Base-by-base conservation (phyloP, 2,888 invertebrate species). In the Lasiommata megera region DNA sequence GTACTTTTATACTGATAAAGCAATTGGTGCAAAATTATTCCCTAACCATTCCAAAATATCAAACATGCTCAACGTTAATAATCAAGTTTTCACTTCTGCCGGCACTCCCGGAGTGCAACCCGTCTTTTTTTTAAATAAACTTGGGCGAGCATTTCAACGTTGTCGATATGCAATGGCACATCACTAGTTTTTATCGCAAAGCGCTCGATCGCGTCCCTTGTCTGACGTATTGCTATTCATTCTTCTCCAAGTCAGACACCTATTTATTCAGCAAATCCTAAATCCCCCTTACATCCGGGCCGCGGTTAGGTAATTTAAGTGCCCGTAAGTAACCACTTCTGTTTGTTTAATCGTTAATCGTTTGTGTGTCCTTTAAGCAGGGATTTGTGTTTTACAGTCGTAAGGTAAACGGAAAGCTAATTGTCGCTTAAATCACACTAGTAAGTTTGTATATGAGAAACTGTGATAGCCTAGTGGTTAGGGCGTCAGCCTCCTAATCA, bases 171-270 rank as follows among this genome's bases (percentile, higher is more conserved):
- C 23, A 23, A 18, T 38, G 36, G 8, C 11, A 48, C 56, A 48
- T 61, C 77, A 47, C 79, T 80, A 77, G 5, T 47, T 58, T 72
- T 76, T 79, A 82, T 81, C 79, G 76, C 67, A 64, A 70, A 69
- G 68, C 71, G 78, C 73, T 78, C 84, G 84, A 84, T 85, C 79
- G 72, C 72, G 72, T 77, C 76, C 69, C 66, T 54, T 62, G 63
- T 65, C 71, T 87, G 84, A 88, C 80, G 79, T 84, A 88, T 88
- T 79, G 76, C 80, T 63, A 71, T 79, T 83, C 85, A 88, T 88
- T 84, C 79, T 79, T 87, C 84, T 80, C 77, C 72, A 76, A 60
- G 63, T 66, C 71, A 72, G 73, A 71, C 77, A 80, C 79, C 80
- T 81, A 84, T 84, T 84, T 86, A 83, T 86, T 84, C 76, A 71